Base-by-base conservation (phyloP, 2,797 vertebrate genomes). In the Propithecus perrieri region DNA sequence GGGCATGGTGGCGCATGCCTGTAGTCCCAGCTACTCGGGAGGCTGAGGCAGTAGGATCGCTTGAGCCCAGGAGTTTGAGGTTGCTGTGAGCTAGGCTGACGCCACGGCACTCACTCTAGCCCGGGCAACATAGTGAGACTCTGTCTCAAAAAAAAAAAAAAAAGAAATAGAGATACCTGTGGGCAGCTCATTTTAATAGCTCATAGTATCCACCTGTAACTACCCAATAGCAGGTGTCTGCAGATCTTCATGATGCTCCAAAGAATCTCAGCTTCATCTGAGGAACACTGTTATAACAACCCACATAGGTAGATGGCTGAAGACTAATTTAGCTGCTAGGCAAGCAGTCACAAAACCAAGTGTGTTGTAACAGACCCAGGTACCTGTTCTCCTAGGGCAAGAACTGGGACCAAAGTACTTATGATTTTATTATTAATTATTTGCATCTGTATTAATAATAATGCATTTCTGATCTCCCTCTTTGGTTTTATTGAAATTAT, bases 361-460 rank as follows among this genome's bases (percentile, higher is more conserved):
- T 98, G 98, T 89, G 93, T 89, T 98, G 94, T 97, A 95, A 86
- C 2, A 85, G 30, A 46, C 53, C 41, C 94, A 96, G 78, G 95
- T 65, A 78, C 94, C 92, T 94, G 63, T 96, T 98, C 95, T 89
- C 48, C 86, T 96, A 43, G 88, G 88, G 93, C 76, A 98, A 97
- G 85, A 61, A 84, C 91, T 97, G 90, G 81, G 89, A 89, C 75
- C 96, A 97, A 94, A 97, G 88, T 96, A 98, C 96, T 97, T 98
- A 96, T 96, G 85, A 97, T 97, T 98, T 97, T 35, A 95, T 97
- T 94, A 95, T 96, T 97, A 97, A 94, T 95, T 98, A 92, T 96
- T 97, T 97, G 65, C 96, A 38, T 97, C 92, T 92, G 12, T 74
- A 67, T 84, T 85, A 97, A 83, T 96, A 72, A n/a, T 79, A 43